Evolutionary conservation across 2,797 vertebrate species (phyloP).

Genomic region (Tiaroga cobitis): DNA sequence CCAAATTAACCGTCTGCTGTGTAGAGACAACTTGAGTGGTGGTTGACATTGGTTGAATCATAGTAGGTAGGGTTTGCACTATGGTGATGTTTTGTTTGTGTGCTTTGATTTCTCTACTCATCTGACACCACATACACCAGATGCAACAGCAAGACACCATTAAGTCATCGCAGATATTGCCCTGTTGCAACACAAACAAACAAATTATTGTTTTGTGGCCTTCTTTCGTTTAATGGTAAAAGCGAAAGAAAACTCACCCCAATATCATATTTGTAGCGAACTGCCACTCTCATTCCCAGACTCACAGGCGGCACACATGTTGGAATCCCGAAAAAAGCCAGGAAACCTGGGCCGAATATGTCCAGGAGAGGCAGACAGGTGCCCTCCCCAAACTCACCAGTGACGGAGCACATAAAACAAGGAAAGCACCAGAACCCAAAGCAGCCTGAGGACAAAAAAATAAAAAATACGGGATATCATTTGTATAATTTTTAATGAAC

Average conservation of each 20-base stretch:
- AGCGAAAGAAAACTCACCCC: conserved; percentile 35
- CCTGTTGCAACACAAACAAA: conserved; percentile 59
- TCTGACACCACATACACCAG: conserved; percentile 74
- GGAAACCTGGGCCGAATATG: not conserved
- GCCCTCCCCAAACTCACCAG: conserved; percentile 51
- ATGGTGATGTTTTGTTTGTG: not conserved
- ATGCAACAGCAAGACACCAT: conserved; percentile 58
- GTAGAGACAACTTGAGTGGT: not conserved
- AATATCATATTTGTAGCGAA: conserved; percentile 55
- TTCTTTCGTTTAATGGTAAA: not conserved
- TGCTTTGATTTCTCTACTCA: conserved; percentile 68
- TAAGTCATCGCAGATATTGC: conserved; percentile 70
- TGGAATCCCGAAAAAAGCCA: not conserved
- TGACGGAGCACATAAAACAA: conserved; percentile 55
- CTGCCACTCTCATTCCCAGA: conserved; percentile 55
- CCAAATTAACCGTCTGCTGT: not conserved
- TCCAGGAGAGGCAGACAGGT: conserved; percentile 57
- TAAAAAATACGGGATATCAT: accelerated
- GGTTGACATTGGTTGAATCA: not conserved
- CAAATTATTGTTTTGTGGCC: not conserved
- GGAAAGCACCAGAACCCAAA: conserved; percentile 57
- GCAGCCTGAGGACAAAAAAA: conserved; percentile 52
- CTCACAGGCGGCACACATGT: conserved; percentile 50
- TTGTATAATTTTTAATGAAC: not conserved
- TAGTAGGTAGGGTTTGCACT: not conserved